phyloP scores from a whole-genome alignment of 2,797 vertebrate genomes.

The Hippocampus kuda region DNA sequence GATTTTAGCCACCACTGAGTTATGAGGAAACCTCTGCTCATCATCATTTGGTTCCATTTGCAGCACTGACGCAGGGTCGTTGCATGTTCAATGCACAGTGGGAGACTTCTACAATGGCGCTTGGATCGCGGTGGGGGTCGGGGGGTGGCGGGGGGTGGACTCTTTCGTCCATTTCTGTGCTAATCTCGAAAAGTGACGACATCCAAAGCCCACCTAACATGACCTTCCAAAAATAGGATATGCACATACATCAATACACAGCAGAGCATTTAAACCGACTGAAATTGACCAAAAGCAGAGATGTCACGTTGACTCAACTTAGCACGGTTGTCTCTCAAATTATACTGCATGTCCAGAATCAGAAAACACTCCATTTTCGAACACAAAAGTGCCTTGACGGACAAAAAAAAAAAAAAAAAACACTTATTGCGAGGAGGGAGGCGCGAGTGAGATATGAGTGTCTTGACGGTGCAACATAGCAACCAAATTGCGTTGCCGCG shows the following conservation, averaged over 20 bases:
- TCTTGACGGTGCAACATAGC: constrained; percentile 51
- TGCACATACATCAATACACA: constrained; percentile 43
- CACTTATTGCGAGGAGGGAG: constrained; percentile 66
- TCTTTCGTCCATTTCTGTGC: constrained; percentile 36
- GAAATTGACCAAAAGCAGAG: constrained; percentile 59
- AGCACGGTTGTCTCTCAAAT: constrained; percentile 55
- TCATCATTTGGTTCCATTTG: constrained; percentile 41
- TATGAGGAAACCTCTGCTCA: constrained; percentile 29
- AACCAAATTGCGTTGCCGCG: constrained; percentile 56
- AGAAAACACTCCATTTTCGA: constrained; percentile 54
- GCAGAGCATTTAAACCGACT: constrained; percentile 52
- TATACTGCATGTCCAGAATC: constrained; percentile 54
- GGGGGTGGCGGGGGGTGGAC: background rate
- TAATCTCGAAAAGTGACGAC: constrained; percentile 36
- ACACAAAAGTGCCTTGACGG: constrained; percentile 63
- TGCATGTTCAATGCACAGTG: constrained; percentile 24
- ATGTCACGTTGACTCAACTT: constrained; percentile 64
- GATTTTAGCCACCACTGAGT: constrained; percentile 31
- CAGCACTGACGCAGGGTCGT: constrained; percentile 39
- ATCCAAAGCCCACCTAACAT: constrained; percentile 13
- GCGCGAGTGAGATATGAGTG: constrained; percentile 51
- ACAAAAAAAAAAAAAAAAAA: constrained; percentile 38
- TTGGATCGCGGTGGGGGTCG: constrained; percentile 23
- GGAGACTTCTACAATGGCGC: constrained; percentile 41
- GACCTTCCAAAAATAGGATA: constrained; percentile 30